phyloP scores from a whole-genome alignment of 2,888 invertebrate species.

The Idaea dimidiata region DNA sequence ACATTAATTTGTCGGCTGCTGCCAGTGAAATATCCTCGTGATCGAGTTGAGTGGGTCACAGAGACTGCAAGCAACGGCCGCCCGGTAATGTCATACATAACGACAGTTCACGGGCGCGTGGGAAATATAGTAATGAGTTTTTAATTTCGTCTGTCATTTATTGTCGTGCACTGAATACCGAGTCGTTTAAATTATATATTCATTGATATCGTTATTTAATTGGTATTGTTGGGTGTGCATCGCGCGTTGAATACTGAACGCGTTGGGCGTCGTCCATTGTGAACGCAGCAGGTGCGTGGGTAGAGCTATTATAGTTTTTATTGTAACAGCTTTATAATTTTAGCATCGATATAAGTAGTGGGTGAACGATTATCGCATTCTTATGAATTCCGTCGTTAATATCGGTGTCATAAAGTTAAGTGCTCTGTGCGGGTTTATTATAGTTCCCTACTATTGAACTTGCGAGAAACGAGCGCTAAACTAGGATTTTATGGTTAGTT shows the following conservation, averaged over 20 bases:
- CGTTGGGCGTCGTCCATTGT: too few species aligned
- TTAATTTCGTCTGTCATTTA: slow-evolving; percentile 28
- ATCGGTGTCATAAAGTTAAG: background rate
- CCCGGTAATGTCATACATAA: background rate
- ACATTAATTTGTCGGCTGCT: background rate
- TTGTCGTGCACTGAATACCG: slow-evolving; percentile 10
- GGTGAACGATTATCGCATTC: background rate
- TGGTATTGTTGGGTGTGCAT: background rate
- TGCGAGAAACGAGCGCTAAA: background rate
- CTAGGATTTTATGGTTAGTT: background rate
- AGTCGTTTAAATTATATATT: background rate
- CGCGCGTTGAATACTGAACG: too few species aligned
- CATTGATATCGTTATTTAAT: slow-evolving; percentile 12
- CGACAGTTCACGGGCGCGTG: slow-evolving; percentile 15
- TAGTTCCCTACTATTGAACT: background rate
- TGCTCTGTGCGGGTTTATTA: background rate
- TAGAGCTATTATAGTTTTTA: too few species aligned
- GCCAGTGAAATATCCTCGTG: background rate
- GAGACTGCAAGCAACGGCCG: background rate
- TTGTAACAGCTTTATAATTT: too few species aligned
- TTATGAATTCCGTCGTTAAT: background rate
- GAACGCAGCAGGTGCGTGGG: too few species aligned
- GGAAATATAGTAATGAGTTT: slow-evolving; percentile 28
- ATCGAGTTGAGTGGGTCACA: background rate
- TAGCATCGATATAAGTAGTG: too few species aligned